These are phyloP conservation scores for Antheraea yamamai DNA, from an alignment of 2,888 invertebrate genomes.

Conservation along the genomic window DNA sequence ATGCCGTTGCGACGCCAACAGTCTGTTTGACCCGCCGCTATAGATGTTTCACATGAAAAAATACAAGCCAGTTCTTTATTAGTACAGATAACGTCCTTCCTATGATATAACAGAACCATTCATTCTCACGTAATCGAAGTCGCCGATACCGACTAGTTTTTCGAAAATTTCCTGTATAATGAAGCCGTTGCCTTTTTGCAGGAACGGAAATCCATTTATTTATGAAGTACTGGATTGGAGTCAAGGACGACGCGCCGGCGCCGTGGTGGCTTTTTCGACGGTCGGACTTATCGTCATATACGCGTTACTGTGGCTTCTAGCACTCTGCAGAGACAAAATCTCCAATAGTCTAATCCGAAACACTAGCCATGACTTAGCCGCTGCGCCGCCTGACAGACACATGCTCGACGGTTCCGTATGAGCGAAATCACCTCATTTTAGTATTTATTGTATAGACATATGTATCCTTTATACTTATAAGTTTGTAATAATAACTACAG, in stretches of 20 bases:
- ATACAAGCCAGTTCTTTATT: too few relatives aligned
- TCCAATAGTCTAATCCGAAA: constrained; percentile 51
- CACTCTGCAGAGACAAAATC: constrained; percentile 55
- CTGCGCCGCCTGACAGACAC: constrained; percentile 49
- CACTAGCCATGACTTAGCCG: constrained; percentile 54
- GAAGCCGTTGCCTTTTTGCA: constrained; percentile 29
- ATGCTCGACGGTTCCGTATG: constrained; percentile 10
- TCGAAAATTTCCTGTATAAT: background rate
- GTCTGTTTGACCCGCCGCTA: too few relatives aligned
- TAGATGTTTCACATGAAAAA: too few relatives aligned
- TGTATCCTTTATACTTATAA: background rate
- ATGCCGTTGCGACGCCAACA: too few relatives aligned
- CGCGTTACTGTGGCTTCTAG: constrained; percentile 50
- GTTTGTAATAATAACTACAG: background rate
- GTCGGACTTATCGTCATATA: constrained; percentile 56
- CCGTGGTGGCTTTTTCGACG: constrained; percentile 56
- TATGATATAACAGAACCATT: too few relatives aligned
- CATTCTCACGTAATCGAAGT: too few relatives aligned
- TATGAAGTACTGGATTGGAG: constrained; percentile 91
- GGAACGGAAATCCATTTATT: constrained; percentile 85
- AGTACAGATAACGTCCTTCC: too few relatives aligned
- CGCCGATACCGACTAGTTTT: too few relatives aligned
- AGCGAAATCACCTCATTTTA: background rate
- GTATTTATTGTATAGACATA: background rate
- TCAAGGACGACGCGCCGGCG: constrained; percentile 81